Conservation (phyloP, 1,140 invertebrate species). For the Drosophila neocordata region DNA sequence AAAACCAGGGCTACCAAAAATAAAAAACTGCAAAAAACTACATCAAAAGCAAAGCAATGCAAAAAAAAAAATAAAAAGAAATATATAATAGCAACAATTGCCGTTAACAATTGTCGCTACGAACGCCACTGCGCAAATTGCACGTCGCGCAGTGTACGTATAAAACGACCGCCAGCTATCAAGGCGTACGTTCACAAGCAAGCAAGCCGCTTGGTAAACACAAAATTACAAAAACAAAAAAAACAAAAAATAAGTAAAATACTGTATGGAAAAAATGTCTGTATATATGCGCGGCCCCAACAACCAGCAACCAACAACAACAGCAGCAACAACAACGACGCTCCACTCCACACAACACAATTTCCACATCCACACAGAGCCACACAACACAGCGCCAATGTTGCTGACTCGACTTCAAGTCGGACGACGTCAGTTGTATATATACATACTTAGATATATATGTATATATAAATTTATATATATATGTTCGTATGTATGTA, state of each 20-base stretch:
- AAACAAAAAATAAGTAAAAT: conserved; percentile 22
- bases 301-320: neutral
- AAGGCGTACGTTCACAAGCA: conserved; percentile 53
- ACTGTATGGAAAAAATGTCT: conserved; percentile 47
- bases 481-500: no score
- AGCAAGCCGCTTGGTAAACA: conserved; percentile 53
- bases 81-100: conserved; percentile 67
- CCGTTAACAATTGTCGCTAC: conserved; percentile 72
- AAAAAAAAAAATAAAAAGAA: conserved; percentile 7
- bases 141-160: conserved; percentile 72
- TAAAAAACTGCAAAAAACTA: neutral
- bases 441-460: no score
- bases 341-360: conserved; percentile 50
- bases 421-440: conserved; percentile 5
- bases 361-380: conserved; percentile 51
- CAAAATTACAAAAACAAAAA: conserved; percentile 56
- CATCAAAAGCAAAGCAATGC: conserved; percentile 29
- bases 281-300: conserved; percentile 38
- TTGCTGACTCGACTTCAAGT: conserved; percentile 56
- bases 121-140: conserved; percentile 73
- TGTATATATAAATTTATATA: no score
- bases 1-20: conserved; percentile 57
- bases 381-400: conserved; percentile 33
- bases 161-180: conserved; percentile 42
- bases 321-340: conserved; percentile 39